Conservation (phyloP, 1,140 invertebrate species). For the Microplitis demolitor region DNA sequence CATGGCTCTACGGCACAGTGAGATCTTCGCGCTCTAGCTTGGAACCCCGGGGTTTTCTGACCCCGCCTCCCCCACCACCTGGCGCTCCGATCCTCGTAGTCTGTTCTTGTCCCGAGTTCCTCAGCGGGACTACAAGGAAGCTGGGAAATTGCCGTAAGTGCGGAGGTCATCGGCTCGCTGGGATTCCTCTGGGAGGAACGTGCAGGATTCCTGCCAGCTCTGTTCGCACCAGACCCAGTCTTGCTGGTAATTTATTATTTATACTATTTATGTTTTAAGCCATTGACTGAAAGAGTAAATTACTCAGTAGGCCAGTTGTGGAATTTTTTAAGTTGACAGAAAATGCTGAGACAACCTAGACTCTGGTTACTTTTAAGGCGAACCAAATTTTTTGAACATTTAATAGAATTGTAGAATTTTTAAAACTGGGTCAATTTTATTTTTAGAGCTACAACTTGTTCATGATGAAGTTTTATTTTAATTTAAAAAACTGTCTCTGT, state of each 20-base stretch:
- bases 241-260: conserved; percentile 47
- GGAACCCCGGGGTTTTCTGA: conserved; percentile 34
- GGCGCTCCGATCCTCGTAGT: conserved; percentile 70
- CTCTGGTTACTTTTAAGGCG: too few relatives aligned
- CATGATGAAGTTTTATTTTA: too few relatives aligned
- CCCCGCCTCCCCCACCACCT: conserved; percentile 40
- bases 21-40: conserved; percentile 59
- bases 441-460: too few relatives aligned
- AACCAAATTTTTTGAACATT: too few relatives aligned
- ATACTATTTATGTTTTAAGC: background rate
- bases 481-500: too few relatives aligned
- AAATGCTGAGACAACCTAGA: too few relatives aligned
- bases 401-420: too few relatives aligned
- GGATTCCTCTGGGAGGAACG: conserved; percentile 64
- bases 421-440: too few relatives aligned
- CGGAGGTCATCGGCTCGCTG: conserved; percentile 73
- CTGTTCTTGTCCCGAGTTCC: conserved; percentile 77
- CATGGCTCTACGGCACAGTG: conserved; percentile 80
- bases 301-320: too few relatives aligned
- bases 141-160: conserved; percentile 78
- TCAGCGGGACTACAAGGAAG: conserved; percentile 75
- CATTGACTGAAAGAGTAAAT: too few relatives aligned
- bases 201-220: conserved; percentile 65
- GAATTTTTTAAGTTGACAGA: too few relatives aligned
- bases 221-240: conserved; percentile 51